These are phyloP conservation scores for Tauraco hartlaubi DNA, from an alignment of 2,797 vertebrate species.

Conservation along the genomic window DNA sequence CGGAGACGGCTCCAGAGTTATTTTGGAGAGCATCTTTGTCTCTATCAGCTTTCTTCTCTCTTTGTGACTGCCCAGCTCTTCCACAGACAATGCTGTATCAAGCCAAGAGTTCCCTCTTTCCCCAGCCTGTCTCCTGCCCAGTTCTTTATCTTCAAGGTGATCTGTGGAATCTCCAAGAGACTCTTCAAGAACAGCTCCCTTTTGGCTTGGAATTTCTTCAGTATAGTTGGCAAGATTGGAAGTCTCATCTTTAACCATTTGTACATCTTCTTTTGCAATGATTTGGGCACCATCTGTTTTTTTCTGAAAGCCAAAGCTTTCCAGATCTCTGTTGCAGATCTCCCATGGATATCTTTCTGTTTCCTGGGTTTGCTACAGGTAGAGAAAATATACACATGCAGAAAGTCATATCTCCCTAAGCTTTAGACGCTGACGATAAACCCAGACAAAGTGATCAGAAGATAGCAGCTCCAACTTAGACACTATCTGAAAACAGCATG, in stretches of 20 bases:
- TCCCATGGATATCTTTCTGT: not conserved
- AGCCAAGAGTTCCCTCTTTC: not conserved
- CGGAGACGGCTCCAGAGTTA: not conserved
- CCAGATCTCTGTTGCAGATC: not conserved
- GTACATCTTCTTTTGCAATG: not conserved
- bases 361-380: conserved; percentile 26
- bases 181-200: not conserved
- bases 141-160: not conserved
- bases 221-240: not conserved
- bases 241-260: not conserved
- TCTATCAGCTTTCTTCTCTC: conserved; percentile 73
- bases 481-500: not conserved
- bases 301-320: not conserved
- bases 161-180: not conserved
- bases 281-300: not conserved
- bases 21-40: conserved; percentile 71
- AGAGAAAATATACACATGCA: not conserved
- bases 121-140: not conserved
- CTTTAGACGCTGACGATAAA: not conserved
- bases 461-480: not conserved
- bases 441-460: not conserved
- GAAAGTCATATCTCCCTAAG: not conserved
- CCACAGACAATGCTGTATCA: not conserved
- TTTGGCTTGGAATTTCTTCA: not conserved
- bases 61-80: not conserved